Base-by-base conservation (phyloP, 2,797 vertebrate species). In the Podarcis lilfordi region DNA sequence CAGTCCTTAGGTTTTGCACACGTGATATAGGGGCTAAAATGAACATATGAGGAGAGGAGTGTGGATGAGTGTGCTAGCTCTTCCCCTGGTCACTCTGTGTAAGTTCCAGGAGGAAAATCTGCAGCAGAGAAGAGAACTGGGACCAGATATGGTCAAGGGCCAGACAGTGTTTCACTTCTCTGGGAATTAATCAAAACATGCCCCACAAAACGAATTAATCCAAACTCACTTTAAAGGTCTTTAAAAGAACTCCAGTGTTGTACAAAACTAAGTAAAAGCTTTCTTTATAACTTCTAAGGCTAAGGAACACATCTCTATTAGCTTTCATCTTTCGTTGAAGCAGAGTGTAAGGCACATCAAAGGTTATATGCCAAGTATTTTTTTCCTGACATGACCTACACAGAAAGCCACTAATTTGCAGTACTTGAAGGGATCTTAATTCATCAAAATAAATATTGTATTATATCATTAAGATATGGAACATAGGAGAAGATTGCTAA, bases 401-500 rank as follows among this genome's bases (percentile, higher is more conserved):
- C 9, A 64, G 55, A 40, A 84, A 10, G 15, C 3, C 55, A 50
- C 0, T 69, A 45, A 45, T 23, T 61, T 75, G 35, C 7, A 78
- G 64, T 45, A 87, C 15, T n/a, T 75, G 29, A 69, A 0, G 7
- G 4, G 7, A 2, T 89, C 43, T 64, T 68, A 80, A 32, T 35
- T 2, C 75, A 86, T 81, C 3, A n/a, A 82, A 86, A 82, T 87
- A 82, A 71, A 0, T 0, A 75, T 83, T 88, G 64, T 59, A 76
- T 59, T 3, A 25, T 72, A 71, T 87, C 17, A 68, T 88, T 71
- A 92, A 92, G 64, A 9, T 74, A 79, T 27, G 37, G 23, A 71
- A 61, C 92, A 79, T 29, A 86, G 74, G 45, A 55, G n/a, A 83
- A 55, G 27, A 2, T 76, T 93, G 86, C 84, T 88, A 84, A 71